A percentile compares a stretch with the other conserved stretches of the same genome.
Conservation (phyloP, 2,888 invertebrate genomes). For the Oxytorus armatus region DNA sequence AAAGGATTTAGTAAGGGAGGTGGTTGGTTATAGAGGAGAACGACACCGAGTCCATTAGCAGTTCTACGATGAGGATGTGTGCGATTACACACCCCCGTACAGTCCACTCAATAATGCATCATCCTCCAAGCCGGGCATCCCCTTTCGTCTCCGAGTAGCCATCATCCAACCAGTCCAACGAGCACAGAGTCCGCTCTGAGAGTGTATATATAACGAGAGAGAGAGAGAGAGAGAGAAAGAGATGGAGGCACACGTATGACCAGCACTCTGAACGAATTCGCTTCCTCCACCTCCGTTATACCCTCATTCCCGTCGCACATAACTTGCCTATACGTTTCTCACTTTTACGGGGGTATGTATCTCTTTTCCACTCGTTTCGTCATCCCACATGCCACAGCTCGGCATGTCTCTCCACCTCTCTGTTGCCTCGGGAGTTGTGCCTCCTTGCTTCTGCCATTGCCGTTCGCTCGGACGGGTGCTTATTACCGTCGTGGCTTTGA, state of each 20-base stretch:
- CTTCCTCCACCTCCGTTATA: constrained; percentile 49
- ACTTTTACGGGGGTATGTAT: constrained; percentile 51
- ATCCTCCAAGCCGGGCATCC: constrained; percentile 76
- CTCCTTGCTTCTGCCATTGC: constrained; percentile 63
- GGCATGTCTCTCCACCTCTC: constrained; percentile 20
- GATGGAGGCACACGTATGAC: constrained; percentile 76
- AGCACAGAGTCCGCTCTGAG: constrained; percentile 8
- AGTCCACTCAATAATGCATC: constrained; percentile 84
- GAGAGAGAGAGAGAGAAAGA: too few relatives aligned
- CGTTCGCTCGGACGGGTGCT: constrained; percentile 75
- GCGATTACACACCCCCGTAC: constrained; percentile 80
- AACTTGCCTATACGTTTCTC: constrained; percentile 59
- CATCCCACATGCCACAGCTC: constrained; percentile 46
- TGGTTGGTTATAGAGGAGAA: constrained; percentile 45
- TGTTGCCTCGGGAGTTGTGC: constrained; percentile 49
- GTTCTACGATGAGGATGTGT: constrained; percentile 79
- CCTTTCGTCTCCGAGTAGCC: constrained; percentile 72
- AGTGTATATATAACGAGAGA: constrained; percentile 10
- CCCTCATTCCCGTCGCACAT: constrained; percentile 54
- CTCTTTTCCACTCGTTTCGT: constrained; percentile 51
- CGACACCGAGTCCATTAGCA: constrained; percentile 81
- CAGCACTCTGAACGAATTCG: constrained; percentile 74
- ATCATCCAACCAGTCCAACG: constrained; percentile 46
- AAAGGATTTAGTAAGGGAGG: constrained; percentile 71
- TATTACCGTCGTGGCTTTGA: constrained; percentile 83